These are phyloP conservation scores for Anseranas semipalmata DNA, from an alignment of 2,113 vertebrate genomes.

Conservation along the genomic window DNA sequence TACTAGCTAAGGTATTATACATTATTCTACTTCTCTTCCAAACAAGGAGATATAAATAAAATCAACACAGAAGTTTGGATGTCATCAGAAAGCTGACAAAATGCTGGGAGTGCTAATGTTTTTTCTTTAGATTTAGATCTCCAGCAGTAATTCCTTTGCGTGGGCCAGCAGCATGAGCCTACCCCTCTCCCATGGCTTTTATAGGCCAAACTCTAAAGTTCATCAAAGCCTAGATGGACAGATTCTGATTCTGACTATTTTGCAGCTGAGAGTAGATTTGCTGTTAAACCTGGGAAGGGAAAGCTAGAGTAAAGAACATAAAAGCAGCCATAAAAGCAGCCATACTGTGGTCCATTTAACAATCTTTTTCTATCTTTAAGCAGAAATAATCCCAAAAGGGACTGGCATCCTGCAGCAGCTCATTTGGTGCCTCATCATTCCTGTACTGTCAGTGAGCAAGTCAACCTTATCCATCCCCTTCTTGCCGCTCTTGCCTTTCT, in stretches of 20 bases:
- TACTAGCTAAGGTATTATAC: background rate
- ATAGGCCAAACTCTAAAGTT: accelerated
- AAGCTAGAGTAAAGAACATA: background rate
- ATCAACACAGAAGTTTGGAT: background rate
- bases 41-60: background rate
- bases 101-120: background rate
- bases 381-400: background rate
- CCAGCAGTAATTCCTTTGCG: accelerated
- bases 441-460: background rate
- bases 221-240: background rate
- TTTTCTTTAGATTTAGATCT: background rate
- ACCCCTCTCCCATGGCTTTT: accelerated
- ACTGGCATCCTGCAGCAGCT: background rate
- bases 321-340: background rate
- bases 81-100: background rate
- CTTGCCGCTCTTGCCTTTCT: background rate
- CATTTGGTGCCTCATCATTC: background rate
- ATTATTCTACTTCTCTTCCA: background rate
- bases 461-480: accelerated
- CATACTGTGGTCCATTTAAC: accelerated
- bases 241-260: background rate
- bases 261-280: background rate
- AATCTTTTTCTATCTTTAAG: background rate
- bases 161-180: background rate
- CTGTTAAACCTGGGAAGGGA: background rate